Evolutionary conservation across 1,140 invertebrate species (phyloP).

Genomic region (Eriosoma lanigerum): DNA sequence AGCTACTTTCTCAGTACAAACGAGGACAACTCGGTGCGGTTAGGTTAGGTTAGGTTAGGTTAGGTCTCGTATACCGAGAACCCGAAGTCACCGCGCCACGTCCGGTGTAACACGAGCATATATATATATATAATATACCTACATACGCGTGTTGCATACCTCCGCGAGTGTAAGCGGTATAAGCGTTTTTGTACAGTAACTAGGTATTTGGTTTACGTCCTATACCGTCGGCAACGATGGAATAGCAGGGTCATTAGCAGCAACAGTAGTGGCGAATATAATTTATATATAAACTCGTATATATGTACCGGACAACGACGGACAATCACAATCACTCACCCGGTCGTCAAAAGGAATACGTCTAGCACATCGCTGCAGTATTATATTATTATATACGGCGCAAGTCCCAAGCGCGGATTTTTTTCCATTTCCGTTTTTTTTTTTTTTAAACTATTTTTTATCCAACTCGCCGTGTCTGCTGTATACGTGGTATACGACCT

Average conservation of each 20-base stretch:
- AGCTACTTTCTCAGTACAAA: constrained; percentile 33
- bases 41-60: not conserved
- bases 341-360: constrained; percentile 34
- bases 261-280: not conserved
- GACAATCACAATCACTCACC: constrained; percentile 45
- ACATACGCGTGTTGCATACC: constrained; percentile 29
- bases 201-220: not conserved
- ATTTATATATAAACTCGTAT: not conserved
- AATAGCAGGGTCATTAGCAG: constrained; percentile 40
- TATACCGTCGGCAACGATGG: not conserved
- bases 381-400: not conserved
- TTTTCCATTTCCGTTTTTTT: constrained; percentile 8
- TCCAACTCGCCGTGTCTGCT: not conserved
- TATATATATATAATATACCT: no score
- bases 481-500: constrained; percentile 6
- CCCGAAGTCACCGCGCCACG: not conserved
- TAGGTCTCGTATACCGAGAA: not conserved
- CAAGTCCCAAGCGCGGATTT: constrained; percentile 36
- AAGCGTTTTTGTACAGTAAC: no score
- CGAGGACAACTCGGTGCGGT: constrained; percentile 21
- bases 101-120: not conserved
- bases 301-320: not conserved
- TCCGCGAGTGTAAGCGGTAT: not conserved
- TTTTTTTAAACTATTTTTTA: not conserved
- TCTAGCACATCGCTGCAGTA: not conserved